phyloP scores from a whole-genome alignment of 2,797 vertebrate genomes.

The Eidolon dupreanum region DNA sequence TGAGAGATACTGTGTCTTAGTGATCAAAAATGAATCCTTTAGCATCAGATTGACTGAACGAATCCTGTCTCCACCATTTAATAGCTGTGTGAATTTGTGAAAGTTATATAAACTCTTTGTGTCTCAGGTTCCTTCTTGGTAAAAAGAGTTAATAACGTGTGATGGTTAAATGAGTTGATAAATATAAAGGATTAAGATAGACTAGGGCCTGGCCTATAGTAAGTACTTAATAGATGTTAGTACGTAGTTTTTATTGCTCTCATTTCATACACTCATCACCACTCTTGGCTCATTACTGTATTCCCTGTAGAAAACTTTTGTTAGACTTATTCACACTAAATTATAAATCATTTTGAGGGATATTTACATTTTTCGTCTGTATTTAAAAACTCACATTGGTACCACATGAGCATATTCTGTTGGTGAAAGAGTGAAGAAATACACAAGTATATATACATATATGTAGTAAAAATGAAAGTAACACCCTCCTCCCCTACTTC shows the following conservation, averaged over 20 bases:
- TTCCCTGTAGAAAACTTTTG: not conserved
- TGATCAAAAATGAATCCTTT: not conserved
- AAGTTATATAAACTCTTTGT: not conserved
- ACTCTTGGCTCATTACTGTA: not conserved
- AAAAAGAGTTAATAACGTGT: not conserved
- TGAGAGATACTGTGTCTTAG: not conserved
- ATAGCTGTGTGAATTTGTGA: not conserved
- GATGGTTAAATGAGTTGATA: not conserved
- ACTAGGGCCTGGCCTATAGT: not conserved
- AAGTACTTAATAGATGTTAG: not conserved
- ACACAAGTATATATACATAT: not conserved
- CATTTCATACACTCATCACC: not conserved
- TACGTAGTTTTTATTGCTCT: not conserved
- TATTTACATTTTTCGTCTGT: not conserved
- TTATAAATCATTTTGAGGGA: not conserved
- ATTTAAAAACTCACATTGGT: not conserved
- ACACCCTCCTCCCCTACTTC: not conserved
- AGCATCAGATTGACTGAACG: not conserved
- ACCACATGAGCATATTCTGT: not conserved
- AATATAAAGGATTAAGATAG: not conserved
- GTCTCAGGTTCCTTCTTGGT: not conserved
- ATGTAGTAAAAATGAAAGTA: constrained; percentile 29
- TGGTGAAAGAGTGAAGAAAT: not conserved
- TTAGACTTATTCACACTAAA: not conserved
- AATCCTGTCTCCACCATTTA: not conserved